Base-by-base conservation (phyloP, 2,888 invertebrate genomes). In the Himalopsyche kuldschensis region DNA sequence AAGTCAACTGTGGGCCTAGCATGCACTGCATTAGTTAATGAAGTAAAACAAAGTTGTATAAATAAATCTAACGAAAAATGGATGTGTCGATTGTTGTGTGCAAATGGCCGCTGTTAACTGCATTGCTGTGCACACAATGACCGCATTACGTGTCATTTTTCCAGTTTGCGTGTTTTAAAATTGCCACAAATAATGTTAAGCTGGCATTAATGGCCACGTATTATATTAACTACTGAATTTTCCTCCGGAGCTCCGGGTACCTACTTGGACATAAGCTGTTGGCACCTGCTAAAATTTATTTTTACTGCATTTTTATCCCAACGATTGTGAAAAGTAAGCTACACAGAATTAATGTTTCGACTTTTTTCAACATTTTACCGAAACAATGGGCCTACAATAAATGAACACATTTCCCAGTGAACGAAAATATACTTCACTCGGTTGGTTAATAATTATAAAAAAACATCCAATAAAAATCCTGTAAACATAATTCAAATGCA, bases 91-190 rank as follows among this genome's bases (percentile, higher is more conserved):
- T 69, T 69, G 69, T 69, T 69, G 15, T 27, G 69, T 69, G 27
- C 69, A 69, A 2, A 27, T 24, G 69, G 8, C 4, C 69, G 27
- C 69, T 69, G 69, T 69, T 69, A 69, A 69, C 69, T 69, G 69
- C 69, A 69, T 69, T 69, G 69, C 69, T 69, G 69, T 69, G 69
- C 69, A 69, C 69, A 69, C 69, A 69, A 69, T 69, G 69, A 69
- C 69, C 69, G 69, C 69, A 69, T 69, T 69, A 69, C 69, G 69
- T 69, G 69, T 69, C 69, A 69, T 69, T 69, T 69, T 69, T 69
- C 69, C 30, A 69, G 69, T 69, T 15, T 69, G 69, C 69, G 69
- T 69, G 69, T 69, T 69, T 69, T 27, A 69, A 30, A 69, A 27
- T 69, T 69, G 69, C 69, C 69, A 69, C 69, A 69, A 69, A 30